These are phyloP conservation scores for Carassius gibelio DNA, from an alignment of 2,113 vertebrate species.

Conservation along the genomic window DNA sequence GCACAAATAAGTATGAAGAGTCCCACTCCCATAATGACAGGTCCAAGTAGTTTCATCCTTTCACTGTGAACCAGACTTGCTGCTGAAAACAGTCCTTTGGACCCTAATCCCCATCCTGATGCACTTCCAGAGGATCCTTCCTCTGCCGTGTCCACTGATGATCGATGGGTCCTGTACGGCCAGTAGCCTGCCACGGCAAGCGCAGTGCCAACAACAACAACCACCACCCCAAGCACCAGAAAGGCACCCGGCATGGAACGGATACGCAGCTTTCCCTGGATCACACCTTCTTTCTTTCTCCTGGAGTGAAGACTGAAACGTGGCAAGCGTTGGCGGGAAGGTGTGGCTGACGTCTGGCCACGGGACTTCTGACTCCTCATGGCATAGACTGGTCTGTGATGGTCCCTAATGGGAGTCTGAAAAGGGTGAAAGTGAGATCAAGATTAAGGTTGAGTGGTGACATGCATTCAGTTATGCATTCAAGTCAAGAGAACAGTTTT, in stretches of 20 bases:
- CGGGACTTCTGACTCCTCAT: conserved; percentile 68
- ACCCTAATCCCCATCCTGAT: conserved; percentile 70
- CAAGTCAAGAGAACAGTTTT: neutral
- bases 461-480: conserved; percentile 4
- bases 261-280: conserved; percentile 87
- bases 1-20: conserved; percentile 98
- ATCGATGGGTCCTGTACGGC: conserved; percentile 78
- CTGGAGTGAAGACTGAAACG: conserved; percentile 66
- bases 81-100: conserved; percentile 66
- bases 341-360: conserved; percentile 34
- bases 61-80: conserved; percentile 78
- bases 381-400: conserved; percentile 35
- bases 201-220: conserved; percentile 88
- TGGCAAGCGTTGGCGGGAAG: conserved; percentile 57
- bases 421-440: neutral
- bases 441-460: neutral
- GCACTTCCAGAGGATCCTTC: conserved; percentile 44
- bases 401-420: conserved; percentile 57
- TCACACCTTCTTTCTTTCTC: conserved; percentile 65
- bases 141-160: conserved; percentile 25
- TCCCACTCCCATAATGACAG: conserved; percentile 95
- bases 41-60: conserved; percentile 90
- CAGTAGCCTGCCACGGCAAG: conserved; percentile 93
- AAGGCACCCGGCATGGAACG: conserved; percentile 89
- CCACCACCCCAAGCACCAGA: conserved; percentile 83